A percentile compares a stretch with the other conserved stretches of the same genome.
Evolutionary conservation across 2,113 vertebrate species (phyloP).

Genomic region (Actinemys pallida): DNA sequence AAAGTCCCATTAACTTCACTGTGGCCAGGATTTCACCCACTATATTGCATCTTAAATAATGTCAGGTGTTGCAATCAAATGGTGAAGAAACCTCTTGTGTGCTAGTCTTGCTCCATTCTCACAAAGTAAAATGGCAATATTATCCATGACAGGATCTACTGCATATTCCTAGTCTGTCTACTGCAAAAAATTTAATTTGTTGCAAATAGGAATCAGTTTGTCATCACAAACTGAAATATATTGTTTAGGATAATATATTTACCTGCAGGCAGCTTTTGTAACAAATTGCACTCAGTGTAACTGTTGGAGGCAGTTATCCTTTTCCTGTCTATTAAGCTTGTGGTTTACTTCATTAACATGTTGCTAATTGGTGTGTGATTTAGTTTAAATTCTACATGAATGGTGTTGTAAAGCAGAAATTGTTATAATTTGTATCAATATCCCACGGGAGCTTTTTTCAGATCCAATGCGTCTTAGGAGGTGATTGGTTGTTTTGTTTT

Average conservation of each 20-base stretch:
- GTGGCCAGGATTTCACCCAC: background rate
- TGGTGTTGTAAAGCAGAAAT: conserved; percentile 14
- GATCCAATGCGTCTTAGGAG: background rate
- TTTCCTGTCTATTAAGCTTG: conserved; percentile 44
- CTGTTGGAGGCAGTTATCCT: background rate
- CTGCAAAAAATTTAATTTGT: background rate
- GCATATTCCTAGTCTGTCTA: background rate
- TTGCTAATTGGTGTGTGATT: conserved; percentile 61
- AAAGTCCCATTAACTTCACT: background rate
- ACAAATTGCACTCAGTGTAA: background rate
- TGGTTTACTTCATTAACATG: conserved; percentile 53
- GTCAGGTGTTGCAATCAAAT: background rate
- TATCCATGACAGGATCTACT: background rate
- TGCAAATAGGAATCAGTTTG: conserved; percentile 10
- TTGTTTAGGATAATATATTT: conserved; percentile 23
- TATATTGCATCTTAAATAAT: background rate
- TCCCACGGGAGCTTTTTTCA: background rate
- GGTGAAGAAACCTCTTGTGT: background rate
- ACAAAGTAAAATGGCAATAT: background rate
- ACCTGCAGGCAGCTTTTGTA: conserved; percentile 45
- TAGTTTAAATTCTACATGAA: conserved; percentile 40
- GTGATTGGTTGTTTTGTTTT: background rate
- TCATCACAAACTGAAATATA: conserved; percentile 23
- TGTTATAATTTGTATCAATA: background rate
- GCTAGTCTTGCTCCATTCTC: background rate